Evolutionary conservation across 2,113 vertebrate genomes (phyloP), one percentile per base, ranked within the genome.

Genomic region (Hiodon alosoides): DNA sequence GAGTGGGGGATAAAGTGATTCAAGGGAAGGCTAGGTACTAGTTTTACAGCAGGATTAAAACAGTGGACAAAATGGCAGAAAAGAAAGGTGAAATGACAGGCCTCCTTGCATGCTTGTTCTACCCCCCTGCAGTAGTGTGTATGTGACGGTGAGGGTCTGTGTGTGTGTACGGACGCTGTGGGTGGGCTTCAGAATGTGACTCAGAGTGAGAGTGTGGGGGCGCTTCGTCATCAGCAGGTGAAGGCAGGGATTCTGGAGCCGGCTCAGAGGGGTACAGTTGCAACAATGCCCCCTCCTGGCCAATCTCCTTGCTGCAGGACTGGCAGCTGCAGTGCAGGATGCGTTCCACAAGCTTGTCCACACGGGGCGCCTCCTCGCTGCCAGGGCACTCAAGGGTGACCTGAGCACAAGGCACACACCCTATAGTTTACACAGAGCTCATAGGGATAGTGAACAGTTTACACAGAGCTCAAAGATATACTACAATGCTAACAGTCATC

Each of bases 281-380:
- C 92, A 98, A 92, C 74, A 94, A 86, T 53, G 92, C 90, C 78
- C 94, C 95, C 83, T 97, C 96, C 57, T 95, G 95, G 83, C 82
- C 89, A 0, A 90, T 91, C 76, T 99, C 96, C 84, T 95, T 97
- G 82, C 93, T 94, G 0, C 97, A 98, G 0, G 96, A 95, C 91
- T 99, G 96, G 86, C 97, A 99, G 91, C 96, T 98, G 70, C 97
- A 99, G 75, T 93, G 94, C 66, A 97, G 81, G 50, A 99, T 98
- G 87, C 94, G 93, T 87, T 99, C 97, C 85, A 99, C 97, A 85
- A 99, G 84, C 76, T 98, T 99, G 81, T 98, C 95, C 79, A 98
- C 95, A 1, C 89, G 88, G 64, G 95, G 94, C 59, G 94, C 89
- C 57, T 95, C 95, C 1, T 95, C 92, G 0, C 87, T 95, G 81